Percentiles rank a stretch among this genome's conserved stretches.
Evolutionary conservation across 2,888 invertebrate species (phyloP).

Genomic region (Microctonus brassicae): DNA sequence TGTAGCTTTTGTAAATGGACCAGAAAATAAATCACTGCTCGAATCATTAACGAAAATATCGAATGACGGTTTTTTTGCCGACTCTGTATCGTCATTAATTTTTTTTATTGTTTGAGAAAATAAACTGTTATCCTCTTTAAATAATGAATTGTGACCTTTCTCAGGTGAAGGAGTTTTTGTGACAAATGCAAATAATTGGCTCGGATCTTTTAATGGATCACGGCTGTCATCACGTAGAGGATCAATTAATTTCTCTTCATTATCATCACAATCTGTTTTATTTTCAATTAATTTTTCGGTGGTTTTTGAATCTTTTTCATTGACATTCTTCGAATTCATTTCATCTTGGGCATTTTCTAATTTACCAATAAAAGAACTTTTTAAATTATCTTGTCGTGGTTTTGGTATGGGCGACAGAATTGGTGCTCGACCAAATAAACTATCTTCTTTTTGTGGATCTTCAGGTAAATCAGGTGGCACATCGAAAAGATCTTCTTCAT

Average conservation of each 20-base stretch:
- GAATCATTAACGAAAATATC: constrained; percentile 59
- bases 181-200: constrained; percentile 66
- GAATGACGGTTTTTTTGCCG: constrained; percentile 44
- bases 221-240: constrained; percentile 60
- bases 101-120: constrained; percentile 54
- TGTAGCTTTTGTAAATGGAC: constrained; percentile 47
- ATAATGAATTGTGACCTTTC: constrained; percentile 56
- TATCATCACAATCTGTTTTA: constrained; percentile 29
- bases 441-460: constrained; percentile 64
- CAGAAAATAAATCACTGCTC: constrained; percentile 60
- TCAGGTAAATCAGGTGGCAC: constrained; percentile 68
- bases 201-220: constrained; percentile 65
- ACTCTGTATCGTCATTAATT: constrained; percentile 32
- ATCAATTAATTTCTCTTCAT: constrained; percentile 49
- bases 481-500: constrained; percentile 70
- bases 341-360: constrained; percentile 11
- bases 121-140: constrained; percentile 62
- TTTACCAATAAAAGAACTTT: constrained; percentile 11
- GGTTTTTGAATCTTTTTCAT: neutral
- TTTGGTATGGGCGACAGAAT: constrained; percentile 63
- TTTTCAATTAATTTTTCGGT: neutral
- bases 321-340: neutral
- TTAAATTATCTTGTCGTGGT: neutral
- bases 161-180: constrained; percentile 67
- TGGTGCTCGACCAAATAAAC: constrained; percentile 64